Base-by-base conservation (phyloP, 1,140 invertebrate genomes). In the Chionoecetes opilio region DNA sequence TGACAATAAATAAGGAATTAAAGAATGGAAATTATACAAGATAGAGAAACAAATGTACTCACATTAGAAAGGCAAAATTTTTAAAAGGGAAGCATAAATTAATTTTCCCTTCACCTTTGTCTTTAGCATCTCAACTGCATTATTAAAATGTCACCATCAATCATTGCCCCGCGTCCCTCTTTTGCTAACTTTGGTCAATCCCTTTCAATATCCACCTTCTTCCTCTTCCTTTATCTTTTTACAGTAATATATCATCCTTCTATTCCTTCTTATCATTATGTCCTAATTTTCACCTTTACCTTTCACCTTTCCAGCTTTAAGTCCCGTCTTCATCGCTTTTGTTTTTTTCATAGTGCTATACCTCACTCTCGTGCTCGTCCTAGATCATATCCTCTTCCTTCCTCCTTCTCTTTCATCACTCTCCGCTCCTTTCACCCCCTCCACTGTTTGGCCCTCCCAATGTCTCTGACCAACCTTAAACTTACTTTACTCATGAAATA, bases 111-210 rank as follows among this genome's bases (percentile, higher is more conserved):
- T 26, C 32, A 3, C 34, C 85, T 75, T n/a, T n/a, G n/a, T n/a
- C n/a, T n/a, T n/a, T n/a, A n/a, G n/a, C n/a, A n/a, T n/a, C n/a
- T n/a, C n/a, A n/a, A n/a, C n/a, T n/a, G 63, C 21, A 75, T 75
- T 26, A 75, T 75, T 26, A 75, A 26, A n/a, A 26, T 75, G 63
- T 75, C 63, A 26, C 5, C 63, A 75, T 75, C 63, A 17, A 75
- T 26, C 63, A 26, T 75, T n/a, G n/a, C n/a, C n/a, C n/a, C n/a
- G n/a, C 37, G 31, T 37, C 63, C n/a, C 63, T n/a, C 63, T 21
- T n/a, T 75, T 75, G 63, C 63, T 21, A 75, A 75, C 63, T 75
- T 75, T 75, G 63, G 63, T 75, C 63, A 75, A 75, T 26, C 63
- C n/a, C 63, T n/a, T 11, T 26, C 63, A 75, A n/a, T 75, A 75